Conservation (phyloP, 2,113 vertebrate genomes). For the Calonectris borealis region DNA sequence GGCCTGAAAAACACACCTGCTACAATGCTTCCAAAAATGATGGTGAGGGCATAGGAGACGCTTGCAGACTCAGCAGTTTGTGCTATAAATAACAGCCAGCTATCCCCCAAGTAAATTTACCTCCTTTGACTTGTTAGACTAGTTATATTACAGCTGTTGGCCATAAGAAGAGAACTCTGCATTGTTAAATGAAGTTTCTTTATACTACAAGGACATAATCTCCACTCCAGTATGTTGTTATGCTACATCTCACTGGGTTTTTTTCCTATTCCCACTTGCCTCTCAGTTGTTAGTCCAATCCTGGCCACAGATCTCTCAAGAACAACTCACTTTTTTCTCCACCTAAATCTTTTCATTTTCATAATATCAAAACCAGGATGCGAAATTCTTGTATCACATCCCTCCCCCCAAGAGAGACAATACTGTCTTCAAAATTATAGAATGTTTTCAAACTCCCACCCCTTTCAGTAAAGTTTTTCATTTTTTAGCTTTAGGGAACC, state of each 20-base stretch:
- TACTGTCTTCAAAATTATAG: neutral
- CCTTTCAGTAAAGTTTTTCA: neutral
- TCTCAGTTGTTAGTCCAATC: neutral
- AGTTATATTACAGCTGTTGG: neutral
- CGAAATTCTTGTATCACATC: neutral
- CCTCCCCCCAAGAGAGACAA: neutral
- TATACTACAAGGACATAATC: neutral
- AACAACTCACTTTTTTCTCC: neutral
- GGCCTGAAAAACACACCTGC: neutral
- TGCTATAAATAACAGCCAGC: neutral
- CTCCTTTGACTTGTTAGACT: neutral
- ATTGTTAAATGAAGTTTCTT: neutral
- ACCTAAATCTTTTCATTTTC: neutral
- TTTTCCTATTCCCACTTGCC: neutral
- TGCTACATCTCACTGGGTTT: fast-evolving
- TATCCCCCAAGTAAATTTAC: neutral
- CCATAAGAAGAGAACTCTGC: neutral
- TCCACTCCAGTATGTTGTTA: neutral
- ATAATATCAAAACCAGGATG: neutral
- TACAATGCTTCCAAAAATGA: neutral
- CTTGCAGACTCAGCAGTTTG: neutral
- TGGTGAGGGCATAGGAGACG: neutral
- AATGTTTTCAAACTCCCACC: neutral
- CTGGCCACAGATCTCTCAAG: neutral
- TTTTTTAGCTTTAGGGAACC: neutral